Conservation (phyloP, 2,113 vertebrate species). For the Tragelaphus scriptus region DNA sequence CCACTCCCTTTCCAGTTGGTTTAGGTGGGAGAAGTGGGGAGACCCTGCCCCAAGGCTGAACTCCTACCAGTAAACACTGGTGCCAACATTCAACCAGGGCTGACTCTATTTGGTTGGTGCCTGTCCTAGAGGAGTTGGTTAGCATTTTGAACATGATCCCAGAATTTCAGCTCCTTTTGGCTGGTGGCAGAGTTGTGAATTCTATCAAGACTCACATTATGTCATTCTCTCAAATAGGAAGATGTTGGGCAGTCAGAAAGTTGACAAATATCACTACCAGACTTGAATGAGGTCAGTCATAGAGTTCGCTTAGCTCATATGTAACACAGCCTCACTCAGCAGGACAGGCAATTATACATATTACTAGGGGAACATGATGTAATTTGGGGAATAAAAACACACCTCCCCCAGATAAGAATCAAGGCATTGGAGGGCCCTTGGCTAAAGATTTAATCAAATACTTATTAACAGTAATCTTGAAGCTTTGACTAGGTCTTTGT, state of each 20-base stretch:
- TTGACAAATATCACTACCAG: not conserved
- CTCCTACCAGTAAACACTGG: not conserved
- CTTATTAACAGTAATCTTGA: not conserved
- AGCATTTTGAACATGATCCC: not conserved
- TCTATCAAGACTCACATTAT: not conserved
- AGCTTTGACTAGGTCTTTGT: not conserved
- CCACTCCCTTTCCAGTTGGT: not conserved
- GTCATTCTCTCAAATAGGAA: not conserved
- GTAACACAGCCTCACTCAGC: not conserved
- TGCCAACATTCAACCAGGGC: accelerated
- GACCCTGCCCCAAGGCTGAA: not conserved
- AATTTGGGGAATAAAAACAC: not conserved
- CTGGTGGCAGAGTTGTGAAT: not conserved
- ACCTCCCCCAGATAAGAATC: not conserved
- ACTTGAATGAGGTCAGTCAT: not conserved
- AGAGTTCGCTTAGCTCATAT: not conserved
- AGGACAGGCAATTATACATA: not conserved
- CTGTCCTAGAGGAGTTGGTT: not conserved
- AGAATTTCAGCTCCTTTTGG: not conserved
- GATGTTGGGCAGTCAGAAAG: not conserved
- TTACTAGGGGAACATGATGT: not conserved
- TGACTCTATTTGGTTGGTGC: accelerated
- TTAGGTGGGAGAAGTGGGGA: not conserved
- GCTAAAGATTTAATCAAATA: slow-evolving; percentile 34
- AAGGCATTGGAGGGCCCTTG: not conserved